Evolutionary conservation across 2,113 vertebrate species (phyloP).

Genomic region (Oxyruncus cristatus): DNA sequence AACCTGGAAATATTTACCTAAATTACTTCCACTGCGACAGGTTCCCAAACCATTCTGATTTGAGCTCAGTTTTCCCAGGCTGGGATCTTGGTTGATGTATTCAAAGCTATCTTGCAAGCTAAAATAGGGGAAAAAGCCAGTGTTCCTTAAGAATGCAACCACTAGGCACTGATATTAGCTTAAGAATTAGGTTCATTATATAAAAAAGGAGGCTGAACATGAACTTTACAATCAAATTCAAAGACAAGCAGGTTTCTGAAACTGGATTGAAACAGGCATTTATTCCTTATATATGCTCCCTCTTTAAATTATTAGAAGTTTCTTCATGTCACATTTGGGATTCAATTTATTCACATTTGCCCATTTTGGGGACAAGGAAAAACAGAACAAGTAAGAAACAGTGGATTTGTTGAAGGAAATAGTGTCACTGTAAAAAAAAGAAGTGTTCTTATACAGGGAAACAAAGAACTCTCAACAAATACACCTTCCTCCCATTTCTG

Average conservation of each 20-base stretch:
- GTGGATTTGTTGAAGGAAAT: background rate
- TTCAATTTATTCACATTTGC: background rate
- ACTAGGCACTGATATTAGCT: background rate
- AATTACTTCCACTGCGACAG: constrained; percentile 74
- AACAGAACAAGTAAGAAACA: background rate
- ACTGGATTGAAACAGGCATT: background rate
- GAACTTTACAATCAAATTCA: background rate
- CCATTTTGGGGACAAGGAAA: background rate
- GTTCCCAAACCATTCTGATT: constrained; percentile 73
- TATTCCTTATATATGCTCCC: background rate
- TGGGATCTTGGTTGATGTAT: constrained; percentile 80
- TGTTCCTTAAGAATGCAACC: background rate
- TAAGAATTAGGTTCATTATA: background rate
- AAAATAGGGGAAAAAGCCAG: background rate
- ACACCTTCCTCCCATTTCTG: background rate
- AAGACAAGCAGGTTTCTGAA: background rate
- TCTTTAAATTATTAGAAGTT: background rate
- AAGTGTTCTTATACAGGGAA: too few species aligned
- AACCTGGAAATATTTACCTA: constrained; percentile 76
- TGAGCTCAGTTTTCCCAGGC: constrained; percentile 68
- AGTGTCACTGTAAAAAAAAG: too few species aligned
- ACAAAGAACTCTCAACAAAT: background rate
- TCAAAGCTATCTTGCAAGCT: constrained; percentile 89
- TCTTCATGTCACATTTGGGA: background rate
- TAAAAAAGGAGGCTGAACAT: background rate